Percentiles rank a stretch among this genome's conserved stretches.
phyloP scores from a whole-genome alignment of 1,140 invertebrate genomes.

The Campoletis sonorensis region DNA sequence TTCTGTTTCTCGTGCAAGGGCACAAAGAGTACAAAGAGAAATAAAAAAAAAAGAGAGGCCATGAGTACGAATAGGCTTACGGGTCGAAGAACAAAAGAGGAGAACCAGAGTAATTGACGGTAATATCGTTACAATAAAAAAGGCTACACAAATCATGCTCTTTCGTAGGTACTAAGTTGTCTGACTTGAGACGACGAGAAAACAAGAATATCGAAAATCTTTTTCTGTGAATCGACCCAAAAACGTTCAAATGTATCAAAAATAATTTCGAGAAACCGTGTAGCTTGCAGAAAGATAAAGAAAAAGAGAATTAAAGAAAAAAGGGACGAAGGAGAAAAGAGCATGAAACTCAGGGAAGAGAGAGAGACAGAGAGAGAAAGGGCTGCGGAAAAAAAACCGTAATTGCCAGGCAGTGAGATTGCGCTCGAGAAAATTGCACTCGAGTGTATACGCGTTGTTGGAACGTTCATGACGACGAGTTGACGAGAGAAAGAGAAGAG shows the following conservation, averaged over 20 bases:
- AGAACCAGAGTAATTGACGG: constrained; percentile 19
- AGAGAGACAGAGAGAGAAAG: constrained; percentile 12
- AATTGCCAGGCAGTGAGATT: constrained; percentile 59
- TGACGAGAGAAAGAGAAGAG: constrained; percentile 23
- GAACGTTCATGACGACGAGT: constrained; percentile 26
- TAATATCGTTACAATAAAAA: not conserved
- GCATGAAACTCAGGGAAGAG: not conserved
- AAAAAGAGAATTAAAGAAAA: constrained; percentile 12
- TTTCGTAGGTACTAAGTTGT: not conserved
- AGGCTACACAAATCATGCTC: not conserved
- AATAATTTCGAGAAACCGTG: too few relatives aligned
- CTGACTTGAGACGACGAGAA: not conserved
- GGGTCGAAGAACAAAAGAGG: not conserved
- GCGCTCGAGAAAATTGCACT: constrained; percentile 54
- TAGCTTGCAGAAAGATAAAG: not conserved
- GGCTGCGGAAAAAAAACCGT: constrained; percentile 54
- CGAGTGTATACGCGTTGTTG: not conserved
- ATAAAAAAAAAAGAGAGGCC: not conserved
- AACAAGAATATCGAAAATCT: constrained; percentile 27
- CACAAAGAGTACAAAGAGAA: not conserved
- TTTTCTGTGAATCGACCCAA: not conserved
- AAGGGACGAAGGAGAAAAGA: constrained; percentile 12
- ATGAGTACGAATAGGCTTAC: not conserved
- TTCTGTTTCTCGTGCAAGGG: not conserved
- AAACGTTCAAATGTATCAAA: too few relatives aligned